Evolutionary conservation across 1,140 invertebrate species (phyloP), one percentile per base, ranked within the genome.

Genomic region (Ericerus pela): DNA sequence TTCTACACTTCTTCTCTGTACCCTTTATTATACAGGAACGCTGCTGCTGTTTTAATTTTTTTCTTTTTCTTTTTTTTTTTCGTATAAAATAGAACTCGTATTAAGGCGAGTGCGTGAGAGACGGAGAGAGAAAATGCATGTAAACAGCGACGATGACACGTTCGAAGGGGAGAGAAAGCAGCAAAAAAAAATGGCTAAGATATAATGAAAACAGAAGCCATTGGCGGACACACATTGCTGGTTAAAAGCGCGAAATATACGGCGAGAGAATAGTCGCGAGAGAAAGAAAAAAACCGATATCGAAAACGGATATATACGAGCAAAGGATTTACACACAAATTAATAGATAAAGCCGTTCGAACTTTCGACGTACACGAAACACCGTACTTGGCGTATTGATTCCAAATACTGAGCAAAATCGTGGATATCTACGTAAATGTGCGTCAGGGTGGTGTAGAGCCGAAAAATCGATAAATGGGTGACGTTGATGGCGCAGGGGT

Each of bases 301-400:
- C 18, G 41, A 47, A 47, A 47, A 47, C 41, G 41, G 2, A 47
- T 47, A 47, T 24, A 24, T 24, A 47, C 41, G 41, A 18, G 41
- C 26, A 47, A 47, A 47, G 41, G 41, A 47, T 47, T 47, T 47
- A 47, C 41, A 18, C 8, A 24, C 41, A 47, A 47, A 47, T 47
- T 47, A 47, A 47, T 47, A 47, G 41, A 47, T 47, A 47, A 47
- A 18, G 41, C 20, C 41, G 41, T 47, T 47, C 41, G 41, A 47
- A 47, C 41, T 47, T 24, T 24, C 20, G 41, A n/a, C n/a, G n/a
- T 24, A 47, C 41, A 24, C 22, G 26, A 47, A 47, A 47, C 41
- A 47, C 41, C 41, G 41, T 47, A 47, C 41, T 47, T 47, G 41
- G 20, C 41, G 41, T 47, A 47, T 47, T 47, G 41, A 47, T 47